Percentiles rank a stretch among this genome's conserved stretches.
These are phyloP conservation scores for Borostomias antarcticus DNA, from an alignment of 2,797 vertebrate genomes.

Conservation along the genomic window DNA sequence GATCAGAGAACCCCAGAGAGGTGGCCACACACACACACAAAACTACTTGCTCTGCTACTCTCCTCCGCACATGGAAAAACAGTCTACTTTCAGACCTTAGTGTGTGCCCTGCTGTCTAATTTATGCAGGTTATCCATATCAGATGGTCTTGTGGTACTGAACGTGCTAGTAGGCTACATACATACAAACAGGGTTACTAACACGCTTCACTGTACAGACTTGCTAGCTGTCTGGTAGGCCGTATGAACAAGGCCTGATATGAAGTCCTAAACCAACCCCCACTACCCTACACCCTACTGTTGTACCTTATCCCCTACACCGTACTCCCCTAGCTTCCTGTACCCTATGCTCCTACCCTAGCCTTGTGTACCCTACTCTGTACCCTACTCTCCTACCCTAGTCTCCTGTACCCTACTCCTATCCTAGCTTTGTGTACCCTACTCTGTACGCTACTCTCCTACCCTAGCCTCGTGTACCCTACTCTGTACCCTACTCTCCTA, in stretches of 20 bases:
- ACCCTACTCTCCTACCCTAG: too few species aligned
- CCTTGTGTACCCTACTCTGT: too few species aligned
- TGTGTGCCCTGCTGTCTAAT: slow-evolving; percentile 4
- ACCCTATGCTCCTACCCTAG: too few species aligned
- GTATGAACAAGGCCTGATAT: slow-evolving; percentile 43
- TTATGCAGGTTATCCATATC: slow-evolving; percentile 13
- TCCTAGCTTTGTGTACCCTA: too few species aligned
- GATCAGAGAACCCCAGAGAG: background rate
- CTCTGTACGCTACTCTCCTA: too few species aligned
- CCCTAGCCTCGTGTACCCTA: too few species aligned
- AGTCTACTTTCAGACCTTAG: background rate
- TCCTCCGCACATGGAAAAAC: background rate
- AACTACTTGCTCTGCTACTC: background rate
- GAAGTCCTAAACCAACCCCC: background rate
- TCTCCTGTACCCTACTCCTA: too few species aligned
- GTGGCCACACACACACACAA: background rate
- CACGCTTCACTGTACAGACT: slow-evolving; percentile 22
- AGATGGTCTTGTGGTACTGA: background rate
- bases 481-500: too few species aligned
- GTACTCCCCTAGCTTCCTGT: background rate
- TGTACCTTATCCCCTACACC: background rate
- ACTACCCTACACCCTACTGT: background rate
- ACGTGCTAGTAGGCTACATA: background rate
- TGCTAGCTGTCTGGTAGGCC: slow-evolving; percentile 19
- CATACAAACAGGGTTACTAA: slow-evolving; percentile 1